phyloP scores from a whole-genome alignment of 2,113 vertebrate genomes.

The Hemibagrus wyckioides region DNA sequence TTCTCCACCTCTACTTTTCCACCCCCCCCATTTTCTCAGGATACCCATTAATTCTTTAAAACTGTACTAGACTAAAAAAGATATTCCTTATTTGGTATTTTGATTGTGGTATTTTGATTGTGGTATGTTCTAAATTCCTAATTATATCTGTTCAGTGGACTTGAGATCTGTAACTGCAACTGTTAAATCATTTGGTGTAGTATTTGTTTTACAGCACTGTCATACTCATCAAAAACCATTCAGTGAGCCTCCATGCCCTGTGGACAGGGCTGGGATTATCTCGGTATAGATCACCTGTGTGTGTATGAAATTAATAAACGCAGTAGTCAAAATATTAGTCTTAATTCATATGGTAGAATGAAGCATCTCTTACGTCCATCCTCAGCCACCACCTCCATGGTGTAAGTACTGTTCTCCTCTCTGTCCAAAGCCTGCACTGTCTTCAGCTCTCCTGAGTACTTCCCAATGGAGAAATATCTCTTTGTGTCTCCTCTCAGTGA shows the following conservation, averaged over 20 bases:
- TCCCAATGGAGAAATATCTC: slow-evolving; percentile 78
- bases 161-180: neutral
- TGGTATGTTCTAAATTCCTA: neutral
- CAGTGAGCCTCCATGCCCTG: neutral
- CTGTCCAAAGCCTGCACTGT: slow-evolving; percentile 73
- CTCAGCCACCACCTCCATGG: slow-evolving; percentile 77
- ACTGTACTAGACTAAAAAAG: neutral
- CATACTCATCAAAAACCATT: neutral
- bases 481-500: slow-evolving; percentile 78
- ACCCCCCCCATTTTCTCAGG: no score
- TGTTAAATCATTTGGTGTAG: no score
- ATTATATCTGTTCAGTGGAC: neutral
- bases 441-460: slow-evolving; percentile 76
- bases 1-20: no score
- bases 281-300: no score
- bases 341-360: neutral
- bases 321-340: neutral
- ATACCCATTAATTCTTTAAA: neutral
- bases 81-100: neutral
- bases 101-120: neutral
- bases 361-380: slow-evolving; percentile 72
- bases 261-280: neutral
- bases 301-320: neutral
- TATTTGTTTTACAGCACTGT: neutral
- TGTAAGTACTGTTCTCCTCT: slow-evolving; percentile 78